Conservation (phyloP, 2,797 vertebrate genomes). For the Gastrophryne carolinensis region DNA sequence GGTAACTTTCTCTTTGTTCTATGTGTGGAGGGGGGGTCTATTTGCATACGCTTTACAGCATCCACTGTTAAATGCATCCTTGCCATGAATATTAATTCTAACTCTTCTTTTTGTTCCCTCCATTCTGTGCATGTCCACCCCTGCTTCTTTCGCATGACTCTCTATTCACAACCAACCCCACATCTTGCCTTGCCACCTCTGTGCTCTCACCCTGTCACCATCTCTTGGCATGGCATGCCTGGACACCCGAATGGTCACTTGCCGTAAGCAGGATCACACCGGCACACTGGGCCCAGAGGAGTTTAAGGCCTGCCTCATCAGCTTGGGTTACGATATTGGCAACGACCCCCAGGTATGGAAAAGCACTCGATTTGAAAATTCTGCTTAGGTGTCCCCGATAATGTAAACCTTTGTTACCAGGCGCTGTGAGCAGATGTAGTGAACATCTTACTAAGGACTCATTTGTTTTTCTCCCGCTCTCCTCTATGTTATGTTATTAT, state of each 20-base stretch:
- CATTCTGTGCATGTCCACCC: constrained; percentile 74
- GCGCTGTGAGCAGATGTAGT: neutral
- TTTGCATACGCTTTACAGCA: constrained; percentile 49
- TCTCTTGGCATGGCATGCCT: constrained; percentile 76
- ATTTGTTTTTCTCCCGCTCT: constrained; percentile 68
- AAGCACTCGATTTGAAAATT: constrained; percentile 61
- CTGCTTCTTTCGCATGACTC: constrained; percentile 51
- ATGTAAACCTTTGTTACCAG: neutral
- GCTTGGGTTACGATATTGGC: constrained; percentile 99
- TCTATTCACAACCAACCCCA: constrained; percentile 62
- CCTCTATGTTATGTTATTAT: constrained; percentile 59
- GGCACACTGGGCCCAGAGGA: constrained; percentile 98
- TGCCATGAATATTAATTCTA: constrained; percentile 65
- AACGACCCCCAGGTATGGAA: constrained; percentile 97
- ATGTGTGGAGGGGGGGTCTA: neutral
- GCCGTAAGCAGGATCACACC: constrained; percentile 90
- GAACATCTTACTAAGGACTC: constrained; percentile 61
- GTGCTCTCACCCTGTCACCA: constrained; percentile 65
- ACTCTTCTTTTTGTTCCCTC: constrained; percentile 56
- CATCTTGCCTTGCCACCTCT: constrained; percentile 49
- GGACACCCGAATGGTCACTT: constrained; percentile 71
- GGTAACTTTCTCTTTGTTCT: too few relatives aligned
- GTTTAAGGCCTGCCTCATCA: constrained; percentile 99
- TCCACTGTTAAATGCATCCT: constrained; percentile 62
- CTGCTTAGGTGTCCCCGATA: neutral